These are phyloP conservation scores for Drosophila gunungcola DNA, from an alignment of 1,140 invertebrate genomes.

Conservation along the genomic window DNA sequence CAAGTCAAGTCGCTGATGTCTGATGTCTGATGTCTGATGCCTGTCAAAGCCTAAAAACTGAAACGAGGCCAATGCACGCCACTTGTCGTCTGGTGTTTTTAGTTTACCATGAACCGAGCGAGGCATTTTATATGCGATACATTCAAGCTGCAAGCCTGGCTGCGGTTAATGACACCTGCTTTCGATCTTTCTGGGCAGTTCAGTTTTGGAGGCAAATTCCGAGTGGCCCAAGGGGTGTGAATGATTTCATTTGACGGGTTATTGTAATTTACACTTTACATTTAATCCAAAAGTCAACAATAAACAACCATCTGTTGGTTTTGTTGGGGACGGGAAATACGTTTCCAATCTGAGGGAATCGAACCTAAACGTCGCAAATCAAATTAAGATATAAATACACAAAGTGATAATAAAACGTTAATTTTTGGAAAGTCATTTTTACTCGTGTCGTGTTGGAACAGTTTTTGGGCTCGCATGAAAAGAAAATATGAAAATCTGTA, in stretches of 20 bases:
- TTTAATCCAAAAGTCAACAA: slow-evolving; percentile 29
- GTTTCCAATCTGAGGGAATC: background rate
- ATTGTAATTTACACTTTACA: slow-evolving; percentile 38
- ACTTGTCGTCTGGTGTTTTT: slow-evolving; percentile 44
- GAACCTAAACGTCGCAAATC: slow-evolving; percentile 3
- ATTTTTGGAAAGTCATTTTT: background rate
- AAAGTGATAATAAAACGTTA: slow-evolving; percentile 2
- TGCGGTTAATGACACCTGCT: slow-evolving; percentile 48
- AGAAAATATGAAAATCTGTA: no score
- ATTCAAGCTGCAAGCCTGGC: slow-evolving; percentile 18
- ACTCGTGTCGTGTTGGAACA: background rate
- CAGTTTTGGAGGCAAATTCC: slow-evolving; percentile 11
- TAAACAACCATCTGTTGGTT: slow-evolving; percentile 20
- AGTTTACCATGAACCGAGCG: slow-evolving; percentile 45
- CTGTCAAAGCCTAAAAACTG: slow-evolving; percentile 42
- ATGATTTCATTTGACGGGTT: slow-evolving; percentile 22
- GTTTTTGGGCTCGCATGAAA: background rate
- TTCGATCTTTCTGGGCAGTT: slow-evolving; percentile 38
- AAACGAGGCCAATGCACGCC: slow-evolving; percentile 51
- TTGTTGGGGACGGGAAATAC: background rate
- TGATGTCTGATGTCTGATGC: slow-evolving; percentile 50
- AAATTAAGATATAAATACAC: slow-evolving; percentile 18
- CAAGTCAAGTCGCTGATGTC: slow-evolving; percentile 36
- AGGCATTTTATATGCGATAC: slow-evolving; percentile 15
- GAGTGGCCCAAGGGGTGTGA: slow-evolving; percentile 24